A percentile compares a stretch with the other conserved stretches of the same genome.
phyloP scores from a whole-genome alignment of 2,888 invertebrate species.

The Gibbula magus region DNA sequence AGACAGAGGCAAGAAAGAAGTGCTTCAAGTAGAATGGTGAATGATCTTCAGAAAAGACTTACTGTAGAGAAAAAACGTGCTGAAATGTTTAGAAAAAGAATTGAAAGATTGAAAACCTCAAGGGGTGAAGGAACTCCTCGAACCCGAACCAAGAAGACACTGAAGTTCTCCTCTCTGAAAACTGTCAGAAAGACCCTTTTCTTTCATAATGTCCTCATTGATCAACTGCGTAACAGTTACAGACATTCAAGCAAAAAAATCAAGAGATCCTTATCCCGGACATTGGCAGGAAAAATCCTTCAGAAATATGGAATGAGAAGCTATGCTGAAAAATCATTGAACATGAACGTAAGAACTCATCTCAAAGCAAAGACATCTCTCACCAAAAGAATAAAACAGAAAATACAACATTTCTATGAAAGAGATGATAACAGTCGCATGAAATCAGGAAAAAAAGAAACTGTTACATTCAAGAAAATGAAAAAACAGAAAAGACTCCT shows the following conservation, averaged over 20 bases:
- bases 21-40: too few species aligned
- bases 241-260: neutral
- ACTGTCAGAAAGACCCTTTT: neutral
- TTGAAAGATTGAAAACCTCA: too few species aligned
- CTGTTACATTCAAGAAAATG: slow-evolving; percentile 30
- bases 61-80: too few species aligned
- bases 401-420: neutral
- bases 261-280: neutral
- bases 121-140: neutral
- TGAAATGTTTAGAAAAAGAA: too few species aligned
- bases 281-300: neutral
- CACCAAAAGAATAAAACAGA: neutral
- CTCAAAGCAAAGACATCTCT: neutral
- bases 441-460: slow-evolving; percentile 32
- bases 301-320: neutral
- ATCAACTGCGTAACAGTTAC: neutral
- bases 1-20: too few species aligned
- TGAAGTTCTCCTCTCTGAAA: neutral
- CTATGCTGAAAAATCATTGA: neutral
- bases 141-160: neutral
- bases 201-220: slow-evolving; percentile 3
- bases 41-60: too few species aligned
- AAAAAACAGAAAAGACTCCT: slow-evolving; percentile 39
- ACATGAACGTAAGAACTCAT: too few species aligned
- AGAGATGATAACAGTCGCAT: slow-evolving; percentile 30